Conservation (phyloP, 2,888 invertebrate species). For the Tiliacea citrago region DNA sequence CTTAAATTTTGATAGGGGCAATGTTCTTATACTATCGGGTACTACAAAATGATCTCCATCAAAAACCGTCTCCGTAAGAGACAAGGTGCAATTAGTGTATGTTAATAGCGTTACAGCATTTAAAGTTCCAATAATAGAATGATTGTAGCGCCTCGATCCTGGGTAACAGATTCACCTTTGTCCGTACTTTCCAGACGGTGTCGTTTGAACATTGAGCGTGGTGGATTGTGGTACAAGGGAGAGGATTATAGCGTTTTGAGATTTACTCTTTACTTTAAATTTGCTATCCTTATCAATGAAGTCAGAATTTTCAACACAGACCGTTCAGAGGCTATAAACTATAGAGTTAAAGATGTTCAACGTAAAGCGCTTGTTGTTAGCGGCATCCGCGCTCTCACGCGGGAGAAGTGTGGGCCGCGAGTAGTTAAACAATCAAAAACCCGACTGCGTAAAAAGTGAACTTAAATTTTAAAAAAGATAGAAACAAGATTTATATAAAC, state of each 20-base stretch:
- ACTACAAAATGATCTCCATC: neutral
- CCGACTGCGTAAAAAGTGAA: no score
- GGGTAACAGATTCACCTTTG: conserved; percentile 81
- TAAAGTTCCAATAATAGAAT: conserved; percentile 62
- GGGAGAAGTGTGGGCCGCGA: no score
- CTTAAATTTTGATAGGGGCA: no score
- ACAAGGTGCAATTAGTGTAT: conserved; percentile 50
- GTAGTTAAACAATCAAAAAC: no score
- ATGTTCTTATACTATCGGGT: no score
- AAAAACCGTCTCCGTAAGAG: conserved; percentile 9
- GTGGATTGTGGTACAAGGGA: conserved; percentile 62
- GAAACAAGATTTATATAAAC: no score
- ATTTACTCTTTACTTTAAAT: neutral
- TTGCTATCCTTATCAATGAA: neutral
- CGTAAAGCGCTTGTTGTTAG: neutral
- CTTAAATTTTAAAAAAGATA: no score
- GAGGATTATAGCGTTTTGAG: conserved; percentile 9
- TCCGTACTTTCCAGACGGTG: conserved; percentile 82
- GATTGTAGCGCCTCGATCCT: conserved; percentile 57
- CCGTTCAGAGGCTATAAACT: neutral
- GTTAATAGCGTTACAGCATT: conserved; percentile 55
- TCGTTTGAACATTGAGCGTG: conserved; percentile 73
- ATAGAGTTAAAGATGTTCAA: neutral
- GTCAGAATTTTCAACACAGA: neutral
- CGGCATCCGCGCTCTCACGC: no score